Conservation (phyloP, 1,140 invertebrate genomes). For the Yoshiicerus persimilis region DNA sequence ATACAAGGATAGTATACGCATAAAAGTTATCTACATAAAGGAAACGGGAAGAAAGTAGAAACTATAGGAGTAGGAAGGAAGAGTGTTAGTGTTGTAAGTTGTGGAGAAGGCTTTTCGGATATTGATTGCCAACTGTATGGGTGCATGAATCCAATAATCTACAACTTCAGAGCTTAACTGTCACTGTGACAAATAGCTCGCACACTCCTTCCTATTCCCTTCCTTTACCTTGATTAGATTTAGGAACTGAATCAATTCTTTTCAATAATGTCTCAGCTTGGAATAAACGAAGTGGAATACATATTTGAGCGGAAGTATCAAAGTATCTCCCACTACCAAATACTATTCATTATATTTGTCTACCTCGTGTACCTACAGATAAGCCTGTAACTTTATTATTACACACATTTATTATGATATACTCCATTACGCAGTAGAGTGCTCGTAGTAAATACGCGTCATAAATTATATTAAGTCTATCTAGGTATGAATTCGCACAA, state of each 20-base stretch:
- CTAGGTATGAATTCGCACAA: neutral
- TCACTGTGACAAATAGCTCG: neutral
- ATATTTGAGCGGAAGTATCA: neutral
- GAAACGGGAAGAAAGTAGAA: neutral
- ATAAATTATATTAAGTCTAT: neutral
- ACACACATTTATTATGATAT: neutral
- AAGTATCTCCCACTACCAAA: neutral
- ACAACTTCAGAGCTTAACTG: slow-evolving; percentile 8
- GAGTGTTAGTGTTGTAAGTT: neutral
- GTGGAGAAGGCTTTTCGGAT: neutral
- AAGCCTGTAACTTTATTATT: neutral
- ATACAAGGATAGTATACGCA: neutral
- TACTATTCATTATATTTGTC: neutral
- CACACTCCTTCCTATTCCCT: neutral
- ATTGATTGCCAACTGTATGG: neutral
- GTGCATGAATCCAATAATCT: slow-evolving; percentile 17
- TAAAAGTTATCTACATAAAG: too few relatives aligned
- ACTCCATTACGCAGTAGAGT: neutral
- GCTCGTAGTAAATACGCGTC: neutral
- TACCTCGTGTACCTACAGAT: neutral
- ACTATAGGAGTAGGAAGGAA: neutral
- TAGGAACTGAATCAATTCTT: neutral
- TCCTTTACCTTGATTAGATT: slow-evolving; percentile 13
- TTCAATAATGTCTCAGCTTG: slow-evolving; percentile 9
- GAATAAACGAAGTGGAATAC: neutral